These are phyloP conservation scores for Xenus cinereus DNA, from an alignment of 2,113 vertebrate species.

Conservation along the genomic window DNA sequence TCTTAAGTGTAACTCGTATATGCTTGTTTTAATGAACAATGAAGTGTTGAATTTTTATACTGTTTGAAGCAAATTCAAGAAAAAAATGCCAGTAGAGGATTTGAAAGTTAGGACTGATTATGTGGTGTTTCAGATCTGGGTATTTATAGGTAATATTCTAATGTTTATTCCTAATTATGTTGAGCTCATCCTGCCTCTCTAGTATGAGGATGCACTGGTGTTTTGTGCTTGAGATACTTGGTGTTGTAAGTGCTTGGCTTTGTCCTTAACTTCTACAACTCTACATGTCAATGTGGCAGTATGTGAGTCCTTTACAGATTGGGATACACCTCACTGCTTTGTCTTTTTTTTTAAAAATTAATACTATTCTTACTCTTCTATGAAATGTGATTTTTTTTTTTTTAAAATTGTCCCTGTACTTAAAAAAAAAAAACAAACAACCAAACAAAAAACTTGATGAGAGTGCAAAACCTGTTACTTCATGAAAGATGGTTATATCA, in stretches of 20 bases:
- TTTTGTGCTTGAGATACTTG: not conserved
- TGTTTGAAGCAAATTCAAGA: not conserved
- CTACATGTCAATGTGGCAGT: rapidly evolving
- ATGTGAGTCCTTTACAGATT: not conserved
- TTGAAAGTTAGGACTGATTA: not conserved
- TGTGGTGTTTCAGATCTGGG: not conserved
- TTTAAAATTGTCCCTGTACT: not conserved
- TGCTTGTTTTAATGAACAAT: not conserved
- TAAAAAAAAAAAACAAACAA: not conserved
- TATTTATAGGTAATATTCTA: not conserved
- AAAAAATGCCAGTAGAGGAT: not conserved
- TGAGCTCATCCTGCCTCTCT: not conserved
- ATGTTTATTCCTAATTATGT: not conserved
- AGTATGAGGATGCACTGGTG: not conserved
- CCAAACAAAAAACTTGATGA: no score
- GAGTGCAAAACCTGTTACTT: not conserved
- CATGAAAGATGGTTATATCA: no score
- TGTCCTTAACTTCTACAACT: not conserved
- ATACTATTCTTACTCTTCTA: not conserved
- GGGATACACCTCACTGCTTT: not conserved
- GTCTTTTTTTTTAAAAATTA: not conserved
- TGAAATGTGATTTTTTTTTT: not conserved
- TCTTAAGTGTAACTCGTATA: not conserved
- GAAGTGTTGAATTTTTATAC: not conserved
- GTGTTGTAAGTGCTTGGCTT: not conserved